Conservation (phyloP, 2,113 vertebrate species). For the Pelmatolapia mariae region DNA sequence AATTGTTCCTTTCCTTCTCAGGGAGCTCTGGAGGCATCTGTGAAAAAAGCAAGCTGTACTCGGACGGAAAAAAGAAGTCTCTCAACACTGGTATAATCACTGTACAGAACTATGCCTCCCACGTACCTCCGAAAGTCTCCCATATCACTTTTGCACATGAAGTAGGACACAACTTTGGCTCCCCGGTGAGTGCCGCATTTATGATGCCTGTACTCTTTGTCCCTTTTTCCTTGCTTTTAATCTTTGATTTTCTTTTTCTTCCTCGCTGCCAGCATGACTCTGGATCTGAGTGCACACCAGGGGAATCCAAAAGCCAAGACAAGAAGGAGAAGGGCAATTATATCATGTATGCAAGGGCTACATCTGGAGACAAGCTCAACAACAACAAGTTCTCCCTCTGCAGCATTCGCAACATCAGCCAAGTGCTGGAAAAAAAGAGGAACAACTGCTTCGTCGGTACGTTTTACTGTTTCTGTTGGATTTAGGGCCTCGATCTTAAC, state of each 20-base stretch:
- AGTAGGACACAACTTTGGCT: conserved; percentile 98
- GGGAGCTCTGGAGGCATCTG: conserved; percentile 98
- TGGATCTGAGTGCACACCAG: conserved; percentile 95
- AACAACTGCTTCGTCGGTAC: conserved; percentile 95
- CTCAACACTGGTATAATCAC: conserved; percentile 99
- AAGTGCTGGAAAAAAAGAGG: conserved; percentile 96
- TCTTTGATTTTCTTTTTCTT: background rate
- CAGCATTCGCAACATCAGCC: conserved; percentile 96
- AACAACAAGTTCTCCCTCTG: conserved; percentile 98
- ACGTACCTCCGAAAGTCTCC: conserved; percentile 97
- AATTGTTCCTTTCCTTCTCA: conserved; percentile 47
- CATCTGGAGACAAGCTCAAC: conserved; percentile 97
- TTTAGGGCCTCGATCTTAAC: background rate
- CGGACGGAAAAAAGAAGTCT: conserved; percentile 97
- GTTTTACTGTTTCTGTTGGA: conserved; percentile 41
- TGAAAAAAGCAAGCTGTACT: conserved; percentile 98
- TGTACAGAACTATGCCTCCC: conserved; percentile 97
- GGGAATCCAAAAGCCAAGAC: conserved; percentile 94
- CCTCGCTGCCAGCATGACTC: conserved; percentile 85
- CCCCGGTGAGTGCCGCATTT: conserved; percentile 81
- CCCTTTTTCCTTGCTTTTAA: background rate
- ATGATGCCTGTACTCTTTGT: background rate
- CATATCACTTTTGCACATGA: conserved; percentile 99
- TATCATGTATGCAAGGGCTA: conserved; percentile 98
- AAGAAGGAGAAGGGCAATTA: conserved; percentile 98